phyloP scores from a whole-genome alignment of 2,888 invertebrate species.

The Cheilosia soror region DNA sequence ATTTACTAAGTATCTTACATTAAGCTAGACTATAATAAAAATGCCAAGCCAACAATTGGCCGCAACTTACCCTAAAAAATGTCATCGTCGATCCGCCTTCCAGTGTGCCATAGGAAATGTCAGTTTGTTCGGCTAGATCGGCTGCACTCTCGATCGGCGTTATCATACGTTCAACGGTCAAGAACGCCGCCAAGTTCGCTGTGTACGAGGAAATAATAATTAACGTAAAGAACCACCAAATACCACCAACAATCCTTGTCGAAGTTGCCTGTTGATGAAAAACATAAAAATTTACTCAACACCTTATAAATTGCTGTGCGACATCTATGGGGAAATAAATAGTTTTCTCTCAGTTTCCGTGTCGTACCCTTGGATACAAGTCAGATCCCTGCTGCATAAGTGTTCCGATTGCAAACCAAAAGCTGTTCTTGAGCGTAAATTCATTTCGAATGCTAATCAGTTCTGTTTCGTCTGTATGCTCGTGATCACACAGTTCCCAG shows the following conservation, averaged over 20 bases:
- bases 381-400: conserved; percentile 97
- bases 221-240: conserved; percentile 99
- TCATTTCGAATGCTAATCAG: conserved; percentile 88
- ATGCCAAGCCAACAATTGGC: no score
- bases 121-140: conserved; percentile 96
- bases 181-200: conserved; percentile 96
- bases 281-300: conserved; percentile 4
- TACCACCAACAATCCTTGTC: conserved; percentile 97
- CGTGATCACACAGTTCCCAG: conserved; percentile 63
- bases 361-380: conserved; percentile 93
- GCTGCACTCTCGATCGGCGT: conserved; percentile 98
- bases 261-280: conserved; percentile 89
- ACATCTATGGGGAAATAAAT: conserved; percentile 59
- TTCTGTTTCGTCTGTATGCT: conserved; percentile 77
- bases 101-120: conserved; percentile 96
- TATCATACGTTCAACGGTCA: conserved; percentile 98
- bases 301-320: conserved; percentile 32
- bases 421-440: conserved; percentile 93
- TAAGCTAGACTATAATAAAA: not conserved
- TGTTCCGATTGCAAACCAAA: conserved; percentile 98
- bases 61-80: conserved; percentile 92
- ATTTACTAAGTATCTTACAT: no score
- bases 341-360: not conserved
- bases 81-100: conserved; percentile 98
- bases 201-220: conserved; percentile 99